phyloP scores from a whole-genome alignment of 2,888 invertebrate species.

The Noctua comes region DNA sequence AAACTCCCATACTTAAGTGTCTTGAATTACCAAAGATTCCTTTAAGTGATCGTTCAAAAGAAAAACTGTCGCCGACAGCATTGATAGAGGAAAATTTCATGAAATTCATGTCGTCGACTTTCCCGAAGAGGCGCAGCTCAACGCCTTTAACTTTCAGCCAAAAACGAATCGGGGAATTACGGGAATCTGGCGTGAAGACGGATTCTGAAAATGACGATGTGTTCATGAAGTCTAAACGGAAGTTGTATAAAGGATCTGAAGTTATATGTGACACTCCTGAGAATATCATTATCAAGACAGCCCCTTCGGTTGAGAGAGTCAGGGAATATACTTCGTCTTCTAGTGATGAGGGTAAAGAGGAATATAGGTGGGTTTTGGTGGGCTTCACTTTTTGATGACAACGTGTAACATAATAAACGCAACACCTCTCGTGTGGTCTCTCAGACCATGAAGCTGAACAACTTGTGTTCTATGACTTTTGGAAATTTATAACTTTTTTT shows the following conservation, averaged over 20 bases:
- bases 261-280: constrained; percentile 81
- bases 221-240: constrained; percentile 59
- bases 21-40: constrained; percentile 79
- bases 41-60: constrained; percentile 65
- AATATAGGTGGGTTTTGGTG: constrained; percentile 55
- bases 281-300: constrained; percentile 84
- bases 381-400: too few relatives aligned
- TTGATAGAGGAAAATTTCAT: constrained; percentile 78
- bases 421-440: too few relatives aligned
- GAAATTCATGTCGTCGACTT: constrained; percentile 73
- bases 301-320: constrained; percentile 83
- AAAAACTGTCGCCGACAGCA: constrained; percentile 59
- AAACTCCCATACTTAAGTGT: constrained; percentile 76
- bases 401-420: too few relatives aligned
- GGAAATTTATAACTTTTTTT: too few relatives aligned
- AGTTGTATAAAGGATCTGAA: constrained; percentile 66
- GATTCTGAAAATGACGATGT: constrained; percentile 84
- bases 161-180: constrained; percentile 75
- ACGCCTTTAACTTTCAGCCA: constrained; percentile 77
- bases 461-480: too few relatives aligned
- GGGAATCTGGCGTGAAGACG: constrained; percentile 80
- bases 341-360: constrained; percentile 72
- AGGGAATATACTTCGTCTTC: constrained; percentile 79
- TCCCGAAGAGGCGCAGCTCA: constrained; percentile 82
- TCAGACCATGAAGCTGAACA: too few relatives aligned